Percentiles rank a stretch among this genome's conserved stretches.
Conservation (phyloP, 2,113 vertebrate species). For the Ictalurus punctatus region DNA sequence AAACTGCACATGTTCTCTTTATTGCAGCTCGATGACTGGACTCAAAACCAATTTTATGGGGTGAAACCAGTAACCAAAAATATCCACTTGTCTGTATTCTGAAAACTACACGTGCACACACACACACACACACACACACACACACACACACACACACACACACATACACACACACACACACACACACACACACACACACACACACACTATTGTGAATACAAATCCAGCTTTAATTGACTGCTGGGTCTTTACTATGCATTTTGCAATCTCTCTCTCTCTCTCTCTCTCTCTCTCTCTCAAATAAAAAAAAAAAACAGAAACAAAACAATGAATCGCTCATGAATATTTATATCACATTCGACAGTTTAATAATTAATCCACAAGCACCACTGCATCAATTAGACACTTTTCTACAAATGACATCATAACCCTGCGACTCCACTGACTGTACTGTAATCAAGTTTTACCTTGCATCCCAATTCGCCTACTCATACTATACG, state of each 20-base stretch:
- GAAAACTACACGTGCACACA: background rate
- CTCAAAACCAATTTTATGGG: background rate
- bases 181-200: constrained; percentile 14
- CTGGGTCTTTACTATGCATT: background rate
- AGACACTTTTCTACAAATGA: background rate
- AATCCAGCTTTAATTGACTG: background rate
- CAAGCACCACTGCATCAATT: background rate
- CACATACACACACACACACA: constrained; percentile 7
- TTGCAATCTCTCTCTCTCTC: background rate
- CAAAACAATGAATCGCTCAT: background rate
- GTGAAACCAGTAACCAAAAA: background rate
- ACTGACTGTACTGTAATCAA: background rate
- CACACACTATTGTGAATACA: background rate
- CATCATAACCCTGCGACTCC: background rate
- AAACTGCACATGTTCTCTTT: background rate
- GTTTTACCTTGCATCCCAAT: too few relatives aligned
- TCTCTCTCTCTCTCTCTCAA: background rate
- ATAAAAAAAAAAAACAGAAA: background rate
- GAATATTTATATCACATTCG: background rate
- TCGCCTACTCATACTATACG: too few relatives aligned
- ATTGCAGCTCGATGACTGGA: background rate
- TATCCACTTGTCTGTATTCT: background rate
- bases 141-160: constrained; percentile 13
- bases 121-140: constrained; percentile 14
- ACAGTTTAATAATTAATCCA: background rate